A percentile compares a stretch with the other conserved stretches of the same genome.
Evolutionary conservation across 2,888 invertebrate genomes (phyloP).

Genomic region (Drosophila conformis): DNA sequence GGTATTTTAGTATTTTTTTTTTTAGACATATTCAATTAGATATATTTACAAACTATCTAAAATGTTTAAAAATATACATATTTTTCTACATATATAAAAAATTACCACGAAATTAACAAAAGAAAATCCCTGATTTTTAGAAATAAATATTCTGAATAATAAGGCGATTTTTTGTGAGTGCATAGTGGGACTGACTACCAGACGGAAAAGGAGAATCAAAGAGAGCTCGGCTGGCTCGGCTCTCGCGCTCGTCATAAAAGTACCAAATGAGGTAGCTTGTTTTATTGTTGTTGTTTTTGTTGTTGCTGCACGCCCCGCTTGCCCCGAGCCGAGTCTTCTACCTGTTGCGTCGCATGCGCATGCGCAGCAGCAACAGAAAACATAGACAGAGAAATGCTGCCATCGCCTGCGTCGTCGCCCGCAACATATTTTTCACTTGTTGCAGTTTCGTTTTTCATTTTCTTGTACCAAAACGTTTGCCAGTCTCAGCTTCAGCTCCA

Average conservation of each 20-base stretch:
- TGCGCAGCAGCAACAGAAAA: slow-evolving; percentile 32
- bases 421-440: slow-evolving; percentile 83
- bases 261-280: slow-evolving; percentile 79
- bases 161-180: not conserved
- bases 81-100: not conserved
- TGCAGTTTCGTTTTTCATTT: slow-evolving; percentile 82
- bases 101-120: not conserved
- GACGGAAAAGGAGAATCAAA: slow-evolving; percentile 16
- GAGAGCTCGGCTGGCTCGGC: slow-evolving; percentile 24
- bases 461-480: slow-evolving; percentile 61
- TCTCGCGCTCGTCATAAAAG: slow-evolving; percentile 60
- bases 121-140: not conserved
- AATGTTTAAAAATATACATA: not conserved
- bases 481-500: slow-evolving; percentile 20
- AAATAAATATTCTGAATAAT: not conserved
- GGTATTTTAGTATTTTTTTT: not conserved
- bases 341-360: slow-evolving; percentile 57
- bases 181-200: slow-evolving; percentile 1
- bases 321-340: slow-evolving; percentile 47
- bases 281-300: slow-evolving; percentile 39
- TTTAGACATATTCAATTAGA: not conserved
- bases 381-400: slow-evolving; percentile 45
- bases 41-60: not conserved
- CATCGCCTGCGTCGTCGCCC: slow-evolving; percentile 51
- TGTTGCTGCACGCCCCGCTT: slow-evolving; percentile 38